Percentiles rank a stretch among this genome's conserved stretches.
These are phyloP conservation scores for Ancistrus triradiatus DNA, from an alignment of 2,113 vertebrate species.

Conservation along the genomic window DNA sequence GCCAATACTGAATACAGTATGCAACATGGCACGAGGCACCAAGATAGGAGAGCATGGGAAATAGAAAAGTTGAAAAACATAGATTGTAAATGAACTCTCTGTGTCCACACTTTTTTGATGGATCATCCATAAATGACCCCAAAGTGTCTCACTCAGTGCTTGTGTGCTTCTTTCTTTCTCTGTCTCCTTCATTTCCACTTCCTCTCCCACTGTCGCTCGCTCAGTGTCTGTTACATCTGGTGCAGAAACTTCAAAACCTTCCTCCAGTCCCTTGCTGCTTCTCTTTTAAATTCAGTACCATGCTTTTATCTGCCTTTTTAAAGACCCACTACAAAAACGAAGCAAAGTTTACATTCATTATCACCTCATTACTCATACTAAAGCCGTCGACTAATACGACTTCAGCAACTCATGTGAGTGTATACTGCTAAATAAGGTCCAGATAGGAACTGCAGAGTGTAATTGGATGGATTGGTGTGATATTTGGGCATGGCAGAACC, in stretches of 20 bases:
- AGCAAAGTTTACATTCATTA: slow-evolving; percentile 37
- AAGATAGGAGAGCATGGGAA: too few species aligned
- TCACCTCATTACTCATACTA: slow-evolving; percentile 41
- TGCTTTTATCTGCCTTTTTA: slow-evolving; percentile 46
- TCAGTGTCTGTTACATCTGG: slow-evolving; percentile 64
- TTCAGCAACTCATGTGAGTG: slow-evolving; percentile 25
- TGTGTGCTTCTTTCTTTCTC: slow-evolving; percentile 23
- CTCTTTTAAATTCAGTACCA: slow-evolving; percentile 41
- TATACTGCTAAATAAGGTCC: slow-evolving; percentile 31
- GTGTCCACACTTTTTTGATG: slow-evolving; percentile 7
- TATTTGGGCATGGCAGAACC: slow-evolving; percentile 40
- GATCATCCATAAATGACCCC: not conserved
- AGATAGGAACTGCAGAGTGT: slow-evolving; percentile 34
- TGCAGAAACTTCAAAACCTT: slow-evolving; percentile 59
- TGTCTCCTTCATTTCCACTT: slow-evolving; percentile 31
- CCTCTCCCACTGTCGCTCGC: slow-evolving; percentile 31
- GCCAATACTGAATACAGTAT: too few species aligned
- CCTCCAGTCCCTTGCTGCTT: slow-evolving; percentile 44
- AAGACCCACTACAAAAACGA: slow-evolving; percentile 52
- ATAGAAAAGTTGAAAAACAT: not conserved
- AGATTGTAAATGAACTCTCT: not conserved
- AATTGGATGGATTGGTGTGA: slow-evolving; percentile 32
- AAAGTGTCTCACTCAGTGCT: slow-evolving; percentile 3
- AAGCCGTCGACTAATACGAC: slow-evolving; percentile 44
- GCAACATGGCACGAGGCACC: too few species aligned